These are phyloP conservation scores for Gymnocypris eckloni DNA, from an alignment of 2,797 vertebrate genomes.

Conservation along the genomic window DNA sequence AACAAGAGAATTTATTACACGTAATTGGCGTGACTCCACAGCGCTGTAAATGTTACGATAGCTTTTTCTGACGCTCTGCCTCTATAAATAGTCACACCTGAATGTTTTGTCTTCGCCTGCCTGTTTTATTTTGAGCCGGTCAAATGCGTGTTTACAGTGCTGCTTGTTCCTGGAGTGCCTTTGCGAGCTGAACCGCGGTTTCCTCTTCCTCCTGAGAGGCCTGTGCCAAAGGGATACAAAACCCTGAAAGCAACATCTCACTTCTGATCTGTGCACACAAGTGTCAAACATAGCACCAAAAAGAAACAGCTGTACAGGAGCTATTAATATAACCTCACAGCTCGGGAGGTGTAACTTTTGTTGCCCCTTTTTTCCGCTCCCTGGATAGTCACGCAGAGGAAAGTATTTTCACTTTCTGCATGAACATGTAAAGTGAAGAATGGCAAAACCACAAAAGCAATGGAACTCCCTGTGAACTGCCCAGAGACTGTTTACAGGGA, in stretches of 20 bases:
- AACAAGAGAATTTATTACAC: slow-evolving; percentile 56
- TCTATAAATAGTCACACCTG: slow-evolving; percentile 56
- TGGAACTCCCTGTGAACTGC: slow-evolving; percentile 60
- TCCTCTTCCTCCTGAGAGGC: slow-evolving; percentile 53
- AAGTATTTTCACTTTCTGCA: slow-evolving; percentile 54
- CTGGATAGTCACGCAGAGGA: slow-evolving; percentile 52
- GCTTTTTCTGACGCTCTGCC: slow-evolving; percentile 37
- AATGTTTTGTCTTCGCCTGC: slow-evolving; percentile 50
- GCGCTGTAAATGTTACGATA: slow-evolving; percentile 57
- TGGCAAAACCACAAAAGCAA: slow-evolving; percentile 53
- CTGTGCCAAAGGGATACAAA: slow-evolving; percentile 39
- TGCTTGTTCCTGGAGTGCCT: slow-evolving; percentile 55
- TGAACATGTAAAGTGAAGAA: slow-evolving; percentile 55
- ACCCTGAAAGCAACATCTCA: slow-evolving; percentile 49
- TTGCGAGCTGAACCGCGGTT: slow-evolving; percentile 47
- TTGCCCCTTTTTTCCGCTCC: slow-evolving; percentile 34
- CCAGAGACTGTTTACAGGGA: slow-evolving; percentile 62
- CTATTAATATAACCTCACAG: slow-evolving; percentile 53
- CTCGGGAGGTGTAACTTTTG: slow-evolving; percentile 46
- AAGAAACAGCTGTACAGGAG: slow-evolving; percentile 48
- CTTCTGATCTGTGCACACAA: slow-evolving; percentile 37
- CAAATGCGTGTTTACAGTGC: slow-evolving; percentile 49
- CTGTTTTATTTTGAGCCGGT: slow-evolving; percentile 55
- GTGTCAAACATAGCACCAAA: slow-evolving; percentile 45
- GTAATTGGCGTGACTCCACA: slow-evolving; percentile 53